A percentile compares a stretch with the other conserved stretches of the same genome.
These are phyloP conservation scores for Hirudinaria manillensis DNA, from an alignment of 2,888 invertebrate species.

Conservation along the genomic window DNA sequence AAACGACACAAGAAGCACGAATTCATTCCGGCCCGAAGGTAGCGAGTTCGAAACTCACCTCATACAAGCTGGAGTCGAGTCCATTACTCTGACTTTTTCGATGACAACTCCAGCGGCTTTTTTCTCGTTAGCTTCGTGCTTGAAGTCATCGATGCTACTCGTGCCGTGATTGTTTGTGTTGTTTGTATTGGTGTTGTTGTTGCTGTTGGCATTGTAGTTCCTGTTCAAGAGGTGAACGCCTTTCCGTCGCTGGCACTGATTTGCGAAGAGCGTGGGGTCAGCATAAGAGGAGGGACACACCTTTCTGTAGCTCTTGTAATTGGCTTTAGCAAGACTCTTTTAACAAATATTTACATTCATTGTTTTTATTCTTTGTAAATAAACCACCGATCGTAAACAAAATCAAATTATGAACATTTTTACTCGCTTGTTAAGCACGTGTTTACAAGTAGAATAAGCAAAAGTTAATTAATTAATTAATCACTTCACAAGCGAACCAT, in stretches of 20 bases:
- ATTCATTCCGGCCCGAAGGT: not conserved
- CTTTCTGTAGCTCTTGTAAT: not conserved
- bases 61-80: not conserved
- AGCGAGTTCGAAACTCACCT: slow-evolving; percentile 2
- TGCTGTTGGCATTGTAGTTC: not conserved
- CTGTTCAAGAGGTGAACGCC: no score
- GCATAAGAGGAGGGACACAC: not conserved
- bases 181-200: not conserved
- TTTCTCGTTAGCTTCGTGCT: not conserved
- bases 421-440: no score
- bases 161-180: not conserved
- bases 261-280: slow-evolving; percentile 1
- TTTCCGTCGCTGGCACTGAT: not conserved
- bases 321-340: not conserved
- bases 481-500: no score
- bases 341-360: no score
- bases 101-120: not conserved
- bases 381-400: no score
- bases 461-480: no score
- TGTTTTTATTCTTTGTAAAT: no score
- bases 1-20: not conserved
- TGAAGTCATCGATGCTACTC: not conserved
- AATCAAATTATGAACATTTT: no score
- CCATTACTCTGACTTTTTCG: not conserved
- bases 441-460: no score